A percentile compares a stretch with the other conserved stretches of the same genome.
Conservation (phyloP, 2,888 invertebrate genomes). For the Limenitis camilla region DNA sequence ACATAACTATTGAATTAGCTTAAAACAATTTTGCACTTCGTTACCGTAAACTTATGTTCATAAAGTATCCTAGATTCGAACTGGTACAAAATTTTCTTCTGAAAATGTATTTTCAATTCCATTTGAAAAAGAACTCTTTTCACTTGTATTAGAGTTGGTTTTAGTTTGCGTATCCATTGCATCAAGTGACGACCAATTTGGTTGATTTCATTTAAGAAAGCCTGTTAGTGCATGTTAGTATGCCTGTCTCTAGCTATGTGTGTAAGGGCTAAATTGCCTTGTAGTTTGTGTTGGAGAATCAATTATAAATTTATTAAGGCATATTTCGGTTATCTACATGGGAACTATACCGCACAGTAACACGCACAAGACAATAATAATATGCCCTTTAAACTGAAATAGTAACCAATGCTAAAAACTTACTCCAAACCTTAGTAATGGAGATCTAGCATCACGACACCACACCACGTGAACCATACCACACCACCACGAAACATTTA, state of each 20-base stretch:
- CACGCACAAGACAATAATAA: too few relatives aligned
- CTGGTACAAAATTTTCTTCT: constrained; percentile 43
- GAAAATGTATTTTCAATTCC: constrained; percentile 32
- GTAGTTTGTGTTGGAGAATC: constrained; percentile 1
- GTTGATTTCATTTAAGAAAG: constrained; percentile 49
- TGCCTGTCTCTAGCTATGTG: constrained; percentile 7
- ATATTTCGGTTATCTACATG: neutral
- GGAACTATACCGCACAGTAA: too few relatives aligned
- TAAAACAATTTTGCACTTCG: constrained; percentile 17
- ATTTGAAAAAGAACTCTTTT: constrained; percentile 28
- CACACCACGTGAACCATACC: too few relatives aligned
- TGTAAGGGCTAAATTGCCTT: neutral
- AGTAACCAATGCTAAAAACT: too few relatives aligned
- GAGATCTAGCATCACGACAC: too few relatives aligned
- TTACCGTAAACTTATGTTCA: constrained; percentile 32
- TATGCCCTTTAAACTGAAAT: too few relatives aligned
- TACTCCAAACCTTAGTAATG: too few relatives aligned
- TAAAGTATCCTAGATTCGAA: constrained; percentile 52
- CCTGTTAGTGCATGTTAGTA: constrained; percentile 20
- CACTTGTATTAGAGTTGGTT: constrained; percentile 25
- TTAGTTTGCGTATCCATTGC: constrained; percentile 27
- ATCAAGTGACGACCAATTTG: constrained; percentile 54
- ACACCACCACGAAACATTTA: too few relatives aligned
- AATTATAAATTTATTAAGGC: constrained; percentile 4
- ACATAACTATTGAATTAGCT: constrained; percentile 6